Conservation (phyloP, 2,113 vertebrate species). For the Odontesthes bonariensis region DNA sequence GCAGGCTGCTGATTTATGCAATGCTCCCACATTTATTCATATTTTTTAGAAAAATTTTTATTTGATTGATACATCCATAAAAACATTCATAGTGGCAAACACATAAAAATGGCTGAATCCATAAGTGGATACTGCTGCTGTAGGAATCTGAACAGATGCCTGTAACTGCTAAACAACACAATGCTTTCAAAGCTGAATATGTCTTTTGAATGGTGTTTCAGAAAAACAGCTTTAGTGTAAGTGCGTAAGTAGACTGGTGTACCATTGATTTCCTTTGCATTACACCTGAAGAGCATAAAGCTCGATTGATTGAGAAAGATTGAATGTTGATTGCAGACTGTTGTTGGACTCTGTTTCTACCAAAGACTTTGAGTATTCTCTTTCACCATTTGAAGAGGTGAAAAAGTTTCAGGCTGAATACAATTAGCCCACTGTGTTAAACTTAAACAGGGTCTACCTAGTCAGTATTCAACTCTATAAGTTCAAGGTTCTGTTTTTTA, state of each 20-base stretch:
- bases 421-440: not conserved
- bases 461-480: not conserved
- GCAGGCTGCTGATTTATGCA: too few relatives aligned
- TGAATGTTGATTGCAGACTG: slow-evolving; percentile 14
- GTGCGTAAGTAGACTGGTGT: not conserved
- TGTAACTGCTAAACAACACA: not conserved
- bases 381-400: slow-evolving; percentile 16
- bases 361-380: slow-evolving; percentile 40
- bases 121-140: not conserved
- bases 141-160: not conserved
- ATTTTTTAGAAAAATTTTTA: too few relatives aligned
- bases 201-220: not conserved
- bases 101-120: too few relatives aligned
- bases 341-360: too few relatives aligned
- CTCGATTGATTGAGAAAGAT: too few relatives aligned
- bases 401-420: not conserved
- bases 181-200: not conserved
- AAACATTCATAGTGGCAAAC: too few relatives aligned
- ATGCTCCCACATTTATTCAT: too few relatives aligned
- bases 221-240: not conserved
- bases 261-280: not conserved
- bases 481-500: not conserved
- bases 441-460: not conserved
- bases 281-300: not conserved
- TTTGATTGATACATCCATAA: too few relatives aligned